Evolutionary conservation across 2,888 invertebrate genomes (phyloP), one percentile per base, ranked within the genome.

Genomic region (Thymelicus lineola): DNA sequence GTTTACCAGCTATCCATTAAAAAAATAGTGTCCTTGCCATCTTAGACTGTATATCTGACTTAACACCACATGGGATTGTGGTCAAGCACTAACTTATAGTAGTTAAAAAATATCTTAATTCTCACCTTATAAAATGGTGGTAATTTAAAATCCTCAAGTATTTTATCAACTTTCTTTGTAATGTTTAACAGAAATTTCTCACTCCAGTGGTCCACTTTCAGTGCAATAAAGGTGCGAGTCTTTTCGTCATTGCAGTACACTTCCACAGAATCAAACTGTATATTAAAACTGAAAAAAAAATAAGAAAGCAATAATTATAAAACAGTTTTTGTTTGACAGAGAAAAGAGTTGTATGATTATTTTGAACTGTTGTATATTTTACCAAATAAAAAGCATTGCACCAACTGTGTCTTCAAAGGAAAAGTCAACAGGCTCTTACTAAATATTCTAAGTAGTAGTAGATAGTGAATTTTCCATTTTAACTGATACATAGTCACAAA

Each of bases 201-300:
- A 48, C 95, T 94, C 61, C 94, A 93, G 72, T 93, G 80, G 77
- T 94, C 94, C 57, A 96, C 95, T 80, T 95, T 93, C 58, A 98
- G 89, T 1, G 96, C 96, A 74, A 98, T 86, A 87, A 98, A 98
- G 1, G 98, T 98, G 75, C 98, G 95, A 5, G 97, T 97, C 71
- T 94, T 94, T 76, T 98, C 97, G 79, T 98, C 98, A 87, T 98
- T 98, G 73, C 96, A 96, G 81, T 97, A 98, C 20, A 97, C 91
- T 78, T 96, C 95, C 7, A 98, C 83, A 65, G 92, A 89, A 73
- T 94, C 92, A 79, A 97, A 95, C 64, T 94, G 88, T 69, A 96
- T 79, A 20, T 93, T 79, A 89, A 96, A 95, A 76, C 95, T 96
- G 80, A 58, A 90, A 89, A 73, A 10, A 15, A 17, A 5, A 7